Base-by-base conservation (phyloP, 1,140 invertebrate genomes). In the Diorhabda sublineata region DNA sequence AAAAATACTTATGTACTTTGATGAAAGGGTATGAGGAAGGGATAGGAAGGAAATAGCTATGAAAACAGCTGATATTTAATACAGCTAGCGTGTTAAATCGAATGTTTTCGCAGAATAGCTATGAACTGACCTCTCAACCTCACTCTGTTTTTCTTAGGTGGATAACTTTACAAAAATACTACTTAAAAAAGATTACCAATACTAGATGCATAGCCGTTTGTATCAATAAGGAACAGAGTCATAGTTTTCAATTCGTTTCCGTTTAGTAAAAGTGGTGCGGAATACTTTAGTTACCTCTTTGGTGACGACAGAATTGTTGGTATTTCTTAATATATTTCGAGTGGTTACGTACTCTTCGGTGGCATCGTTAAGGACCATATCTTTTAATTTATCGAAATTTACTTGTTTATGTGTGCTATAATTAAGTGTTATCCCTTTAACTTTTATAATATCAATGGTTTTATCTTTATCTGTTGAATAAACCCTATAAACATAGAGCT, bases 401-500 rank as follows among this genome's bases (percentile, higher is more conserved):
- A 60, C 41, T 45, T 61, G 58, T 8, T 45, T 58, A 61, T 59
- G 11, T 9, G 62, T 69, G 7, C 56, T 64, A 42, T 69, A 64
- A 58, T 69, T 64, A 11, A 69, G 2, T 8, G 61, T 69, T 4
- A 69, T 64, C 5, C 56, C 61, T 64, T 69, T 69, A 5, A 64
- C 67, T 64, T 69, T 69, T 11, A 69, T 61, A 6, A 62, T 62
- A 43, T 62, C 61, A 11, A 44, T 7, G 26, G 42, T 59, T 59
- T 59, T 26, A 59, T 59, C 42, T 59, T 59, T 0, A 7, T 41
- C 7, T 42, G 58, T 59, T 11, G 58, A 52, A 41, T 62, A 67
- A 5, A 64, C 58, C 0, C n/a, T 62, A 45, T 68, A 71, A 8
- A 66, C 69, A 58, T 71, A 71, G 26, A 47, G 64, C 68, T 71